Evolutionary conservation across 1,140 invertebrate genomes (phyloP), one percentile per base, ranked within the genome.

Genomic region (Drosophila malerkotliana): DNA sequence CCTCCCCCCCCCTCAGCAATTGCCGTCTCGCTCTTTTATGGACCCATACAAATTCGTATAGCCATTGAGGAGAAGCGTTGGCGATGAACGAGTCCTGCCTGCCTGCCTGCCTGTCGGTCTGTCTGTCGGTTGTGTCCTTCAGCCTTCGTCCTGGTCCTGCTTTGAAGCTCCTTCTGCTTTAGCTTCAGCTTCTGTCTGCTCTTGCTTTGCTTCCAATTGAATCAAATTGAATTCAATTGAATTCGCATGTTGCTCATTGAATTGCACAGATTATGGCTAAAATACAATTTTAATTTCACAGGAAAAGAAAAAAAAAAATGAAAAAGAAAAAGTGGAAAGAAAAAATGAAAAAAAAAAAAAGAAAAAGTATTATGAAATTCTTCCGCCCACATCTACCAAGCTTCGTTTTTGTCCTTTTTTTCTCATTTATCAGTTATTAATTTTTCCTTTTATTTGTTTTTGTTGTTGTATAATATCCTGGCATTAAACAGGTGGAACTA

Each of bases 221-320:
- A 85, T 85, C 62, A 81, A 75, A 85, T 87, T 71, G 77, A 85
- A 85, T 84, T 84, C 68, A 85, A 84, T 85, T 77, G 63, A 85
- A 77, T 87, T 85, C 81, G 73, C 68, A 87, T 81, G 77, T 78
- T 85, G 73, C 61, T 85, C 74, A 87, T 85, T 85, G 82, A 82
- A 62, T 87, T 82, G 77, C 72, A 62, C 71, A 87, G 78, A 87
- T 85, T 85, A 85, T 85, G 73, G 82, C 66, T 81, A 82, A 85
- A 87, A 85, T 78, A 72, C 67, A 69, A 87, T 87, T 88, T 78
- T 87, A 87, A 85, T 85, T 85, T 85, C 64, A 67, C 63, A 71
- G 77, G 47, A 62, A 66, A 66, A 56, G 34, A 12, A 37, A 8
- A n/a, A 10, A n/a, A 37, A 37, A n/a, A 37, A n/a, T 1, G 18